Evolutionary conservation across 2,888 invertebrate genomes (phyloP).

Genomic region (Leistus spinibarbis): DNA sequence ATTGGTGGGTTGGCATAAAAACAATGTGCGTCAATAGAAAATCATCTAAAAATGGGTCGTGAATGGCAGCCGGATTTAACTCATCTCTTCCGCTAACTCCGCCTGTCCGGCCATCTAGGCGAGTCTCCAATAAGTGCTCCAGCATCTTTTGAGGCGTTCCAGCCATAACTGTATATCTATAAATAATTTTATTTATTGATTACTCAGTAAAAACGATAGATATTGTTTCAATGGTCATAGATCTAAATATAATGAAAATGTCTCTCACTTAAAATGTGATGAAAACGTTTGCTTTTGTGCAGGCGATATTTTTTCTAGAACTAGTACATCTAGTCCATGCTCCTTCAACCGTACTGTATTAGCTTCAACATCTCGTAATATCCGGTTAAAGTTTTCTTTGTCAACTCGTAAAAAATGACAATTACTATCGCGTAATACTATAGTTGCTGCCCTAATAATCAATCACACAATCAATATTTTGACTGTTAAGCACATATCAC

Average conservation of each 20-base stretch:
- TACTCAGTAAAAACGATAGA: not conserved
- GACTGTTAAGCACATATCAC: not conserved
- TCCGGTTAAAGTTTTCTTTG: slow-evolving; percentile 84
- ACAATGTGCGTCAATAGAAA: slow-evolving; percentile 83
- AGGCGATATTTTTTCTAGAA: slow-evolving; percentile 74
- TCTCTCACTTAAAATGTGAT: slow-evolving; percentile 72
- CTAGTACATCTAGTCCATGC: slow-evolving; percentile 81
- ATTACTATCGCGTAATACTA: slow-evolving; percentile 79
- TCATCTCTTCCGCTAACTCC: slow-evolving; percentile 57
- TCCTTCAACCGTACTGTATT: slow-evolving; percentile 85
- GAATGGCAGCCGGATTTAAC: slow-evolving; percentile 53
- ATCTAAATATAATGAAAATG: too few relatives aligned
- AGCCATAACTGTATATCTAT: slow-evolving; percentile 84
- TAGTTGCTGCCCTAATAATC: slow-evolving; percentile 74
- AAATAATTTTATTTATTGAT: slow-evolving; percentile 35
- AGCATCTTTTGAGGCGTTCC: slow-evolving; percentile 86
- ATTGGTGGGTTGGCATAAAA: slow-evolving; percentile 77
- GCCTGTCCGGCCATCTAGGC: slow-evolving; percentile 68
- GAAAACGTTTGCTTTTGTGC: slow-evolving; percentile 61
- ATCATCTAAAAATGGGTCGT: slow-evolving; percentile 81
- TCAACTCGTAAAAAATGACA: slow-evolving; percentile 84
- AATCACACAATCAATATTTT: not conserved
- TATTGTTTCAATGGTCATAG: not conserved
- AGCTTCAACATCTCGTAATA: slow-evolving; percentile 83
- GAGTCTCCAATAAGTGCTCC: slow-evolving; percentile 82